phyloP scores from a whole-genome alignment of 2,888 invertebrate species.

The Drosophila glabriapex region DNA sequence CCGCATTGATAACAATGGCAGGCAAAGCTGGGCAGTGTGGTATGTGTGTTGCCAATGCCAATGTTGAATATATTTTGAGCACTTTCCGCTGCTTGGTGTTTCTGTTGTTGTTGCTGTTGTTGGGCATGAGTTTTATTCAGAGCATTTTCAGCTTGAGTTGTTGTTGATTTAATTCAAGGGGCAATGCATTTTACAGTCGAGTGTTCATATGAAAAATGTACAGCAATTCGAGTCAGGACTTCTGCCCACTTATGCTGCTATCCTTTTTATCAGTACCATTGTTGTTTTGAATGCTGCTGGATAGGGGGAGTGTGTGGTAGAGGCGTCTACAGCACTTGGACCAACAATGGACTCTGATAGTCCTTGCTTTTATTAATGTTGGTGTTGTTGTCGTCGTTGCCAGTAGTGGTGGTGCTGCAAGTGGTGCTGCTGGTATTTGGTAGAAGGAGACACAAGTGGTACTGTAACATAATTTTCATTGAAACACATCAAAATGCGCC shows the following conservation, averaged over 20 bases:
- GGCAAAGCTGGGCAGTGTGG: conserved; percentile 13
- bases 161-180: conserved; percentile 81
- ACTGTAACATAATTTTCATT: conserved; percentile 77
- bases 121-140: conserved; percentile 15
- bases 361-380: conserved; percentile 17
- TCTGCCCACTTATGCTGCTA: conserved; percentile 63
- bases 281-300: conserved; percentile 28
- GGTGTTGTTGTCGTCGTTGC: conserved; percentile 23
- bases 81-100: conserved; percentile 32
- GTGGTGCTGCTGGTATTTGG: conserved; percentile 16
- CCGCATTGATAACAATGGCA: conserved; percentile 34
- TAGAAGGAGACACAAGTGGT: conserved; percentile 60
- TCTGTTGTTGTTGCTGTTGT: conserved; percentile 33
- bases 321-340: conserved; percentile 9
- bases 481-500: conserved; percentile 74
- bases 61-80: conserved; percentile 47
- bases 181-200: conserved; percentile 78
- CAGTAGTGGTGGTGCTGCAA: conserved; percentile 19
- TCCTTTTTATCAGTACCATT: conserved; percentile 62
- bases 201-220: conserved; percentile 74
- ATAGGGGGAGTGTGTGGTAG: background rate
- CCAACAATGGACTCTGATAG: conserved; percentile 35
- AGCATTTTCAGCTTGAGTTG: conserved; percentile 69
- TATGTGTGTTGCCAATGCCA: conserved; percentile 27
- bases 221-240: conserved; percentile 61